phyloP scores from a whole-genome alignment of 2,113 vertebrate genomes.

The Ophthalmolycus amberensis region DNA sequence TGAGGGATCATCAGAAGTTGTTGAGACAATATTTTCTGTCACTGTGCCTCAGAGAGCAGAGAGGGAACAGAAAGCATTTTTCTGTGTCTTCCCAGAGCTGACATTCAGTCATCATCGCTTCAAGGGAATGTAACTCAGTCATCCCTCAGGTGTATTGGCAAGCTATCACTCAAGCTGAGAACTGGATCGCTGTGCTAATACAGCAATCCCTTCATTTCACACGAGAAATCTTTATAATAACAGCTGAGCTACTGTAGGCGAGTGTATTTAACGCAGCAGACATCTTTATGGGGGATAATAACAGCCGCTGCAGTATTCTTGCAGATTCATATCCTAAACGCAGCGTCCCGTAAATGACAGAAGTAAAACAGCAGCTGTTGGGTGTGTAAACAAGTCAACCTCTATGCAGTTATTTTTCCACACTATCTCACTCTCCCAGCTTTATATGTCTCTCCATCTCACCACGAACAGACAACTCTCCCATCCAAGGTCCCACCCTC shows the following conservation, averaged over 20 bases:
- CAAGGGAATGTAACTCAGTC: conserved; percentile 68
- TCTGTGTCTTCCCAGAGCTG: conserved; percentile 59
- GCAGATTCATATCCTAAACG: conserved; percentile 42
- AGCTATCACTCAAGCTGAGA: conserved; percentile 67
- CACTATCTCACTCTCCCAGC: conserved; percentile 45
- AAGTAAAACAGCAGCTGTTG: conserved; percentile 65
- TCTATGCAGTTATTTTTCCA: conserved; percentile 43
- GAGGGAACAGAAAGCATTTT: conserved; percentile 53
- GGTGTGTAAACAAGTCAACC: conserved; percentile 61
- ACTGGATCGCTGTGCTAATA: conserved; percentile 59
- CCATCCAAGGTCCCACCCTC: conserved; percentile 56
- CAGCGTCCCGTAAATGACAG: conserved; percentile 48
- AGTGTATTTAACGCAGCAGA: conserved; percentile 44
- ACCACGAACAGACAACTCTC: conserved; percentile 59
- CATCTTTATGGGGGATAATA: conserved; percentile 45
- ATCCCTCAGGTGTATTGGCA: conserved; percentile 66
- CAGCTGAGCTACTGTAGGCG: conserved; percentile 24
- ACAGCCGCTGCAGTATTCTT: conserved; percentile 34
- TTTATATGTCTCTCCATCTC: conserved; percentile 54
- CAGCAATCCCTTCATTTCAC: conserved; percentile 53
- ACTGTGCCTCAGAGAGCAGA: conserved; percentile 38
- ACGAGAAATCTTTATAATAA: conserved; percentile 50
- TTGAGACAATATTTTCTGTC: conserved; percentile 60
- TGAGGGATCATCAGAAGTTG: conserved; percentile 52
- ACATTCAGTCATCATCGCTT: conserved; percentile 67